Evolutionary conservation across 2,888 invertebrate genomes (phyloP).

Genomic region (Heliconius ethilla): DNA sequence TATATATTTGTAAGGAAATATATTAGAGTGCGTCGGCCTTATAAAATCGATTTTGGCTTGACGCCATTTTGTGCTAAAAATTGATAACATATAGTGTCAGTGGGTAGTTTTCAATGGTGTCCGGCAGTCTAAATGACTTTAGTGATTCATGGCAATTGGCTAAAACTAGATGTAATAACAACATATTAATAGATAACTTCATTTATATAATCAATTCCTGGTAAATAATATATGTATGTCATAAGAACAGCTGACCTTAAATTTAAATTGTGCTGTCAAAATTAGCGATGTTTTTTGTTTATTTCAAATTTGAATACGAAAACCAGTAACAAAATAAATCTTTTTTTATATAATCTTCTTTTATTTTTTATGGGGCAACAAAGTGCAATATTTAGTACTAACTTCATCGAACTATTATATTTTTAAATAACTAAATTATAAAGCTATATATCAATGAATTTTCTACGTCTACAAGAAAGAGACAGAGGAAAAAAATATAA

Average conservation of each 20-base stretch:
- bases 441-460: neutral
- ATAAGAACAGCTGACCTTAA: neutral
- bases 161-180: slow-evolving; percentile 16
- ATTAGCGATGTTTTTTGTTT: neutral
- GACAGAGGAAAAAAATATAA: neutral
- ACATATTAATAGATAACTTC: neutral
- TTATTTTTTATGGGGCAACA: neutral
- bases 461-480: neutral
- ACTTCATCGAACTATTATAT: neutral
- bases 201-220: slow-evolving; percentile 12
- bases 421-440: neutral
- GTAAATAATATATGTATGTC: neutral
- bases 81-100: slow-evolving; percentile 39
- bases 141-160: slow-evolving; percentile 20
- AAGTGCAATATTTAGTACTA: neutral
- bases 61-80: slow-evolving; percentile 51
- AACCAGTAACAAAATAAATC: neutral
- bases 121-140: slow-evolving; percentile 15
- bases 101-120: slow-evolving; percentile 16
- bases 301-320: neutral
- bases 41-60: slow-evolving; percentile 51
- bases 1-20: slow-evolving; percentile 44
- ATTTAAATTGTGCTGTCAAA: neutral
- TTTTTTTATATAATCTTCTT: no score
- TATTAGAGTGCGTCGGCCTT: slow-evolving; percentile 52